phyloP scores from a whole-genome alignment of 2,797 vertebrate genomes.

The Molossus alvarezi region DNA sequence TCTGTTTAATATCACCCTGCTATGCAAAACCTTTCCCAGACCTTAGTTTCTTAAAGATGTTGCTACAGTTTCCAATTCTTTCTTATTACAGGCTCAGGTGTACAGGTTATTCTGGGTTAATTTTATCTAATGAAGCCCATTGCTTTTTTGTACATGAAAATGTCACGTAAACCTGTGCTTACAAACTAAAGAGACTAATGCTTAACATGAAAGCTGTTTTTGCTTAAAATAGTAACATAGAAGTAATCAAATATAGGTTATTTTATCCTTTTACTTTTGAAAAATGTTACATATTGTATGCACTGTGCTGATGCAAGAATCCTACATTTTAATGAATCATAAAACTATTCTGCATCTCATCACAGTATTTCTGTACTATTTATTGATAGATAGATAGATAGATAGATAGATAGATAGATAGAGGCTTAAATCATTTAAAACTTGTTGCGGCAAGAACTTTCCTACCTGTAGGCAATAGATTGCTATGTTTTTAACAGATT shows the following conservation, averaged over 20 bases:
- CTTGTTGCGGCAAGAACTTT: slow-evolving; percentile 90
- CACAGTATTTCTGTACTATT: slow-evolving; percentile 94
- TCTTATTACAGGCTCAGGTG: slow-evolving; percentile 91
- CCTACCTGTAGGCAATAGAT: slow-evolving; percentile 92
- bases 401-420: slow-evolving; percentile 85
- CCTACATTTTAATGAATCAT: slow-evolving; percentile 87
- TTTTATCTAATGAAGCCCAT: slow-evolving; percentile 84
- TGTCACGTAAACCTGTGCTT: slow-evolving; percentile 86
- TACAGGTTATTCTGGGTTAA: slow-evolving; percentile 88
- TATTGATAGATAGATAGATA: slow-evolving; percentile 91
- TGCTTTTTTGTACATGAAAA: slow-evolving; percentile 89
- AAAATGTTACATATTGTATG: slow-evolving; percentile 94
- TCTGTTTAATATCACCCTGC: slow-evolving; percentile 89
- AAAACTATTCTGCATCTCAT: slow-evolving; percentile 91
- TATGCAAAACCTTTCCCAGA: slow-evolving; percentile 90
- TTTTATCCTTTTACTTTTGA: slow-evolving; percentile 91
- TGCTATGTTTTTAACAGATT: slow-evolving; percentile 96
- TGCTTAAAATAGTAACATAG: slow-evolving; percentile 86
- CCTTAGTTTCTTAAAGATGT: slow-evolving; percentile 86
- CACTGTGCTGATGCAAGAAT: slow-evolving; percentile 91
- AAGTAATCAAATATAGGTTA: slow-evolving; percentile 91
- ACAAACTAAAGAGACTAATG: slow-evolving; percentile 85
- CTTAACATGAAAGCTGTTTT: slow-evolving; percentile 88
- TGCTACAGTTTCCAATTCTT: slow-evolving; percentile 86
- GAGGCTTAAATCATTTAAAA: slow-evolving; percentile 89